Conservation (phyloP, 2,888 invertebrate genomes). For the Desoria tigrina region DNA sequence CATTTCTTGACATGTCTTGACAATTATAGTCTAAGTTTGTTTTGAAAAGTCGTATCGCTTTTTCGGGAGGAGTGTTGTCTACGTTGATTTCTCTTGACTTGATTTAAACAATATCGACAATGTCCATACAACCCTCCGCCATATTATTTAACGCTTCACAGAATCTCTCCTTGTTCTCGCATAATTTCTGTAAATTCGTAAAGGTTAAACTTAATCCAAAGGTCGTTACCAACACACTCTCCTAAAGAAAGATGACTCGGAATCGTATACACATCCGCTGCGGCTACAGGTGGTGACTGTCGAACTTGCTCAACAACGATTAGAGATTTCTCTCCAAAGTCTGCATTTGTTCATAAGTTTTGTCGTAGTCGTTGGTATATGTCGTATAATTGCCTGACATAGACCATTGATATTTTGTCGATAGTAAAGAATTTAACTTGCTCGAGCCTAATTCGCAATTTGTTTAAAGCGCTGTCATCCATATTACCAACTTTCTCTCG, state of each 20-base stretch:
- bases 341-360: too few relatives aligned
- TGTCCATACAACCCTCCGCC: constrained; percentile 31
- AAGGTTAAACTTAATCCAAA: constrained; percentile 28
- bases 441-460: too few relatives aligned
- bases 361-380: too few relatives aligned
- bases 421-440: not conserved
- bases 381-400: not conserved
- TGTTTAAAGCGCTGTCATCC: too few relatives aligned
- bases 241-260: not conserved
- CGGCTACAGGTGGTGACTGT: constrained; percentile 46
- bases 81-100: constrained; percentile 20
- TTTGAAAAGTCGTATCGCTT: constrained; percentile 29
- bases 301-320: too few relatives aligned
- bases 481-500: not conserved
- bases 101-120: constrained; percentile 23
- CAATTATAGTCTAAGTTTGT: too few relatives aligned
- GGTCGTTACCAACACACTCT: not conserved
- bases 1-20: too few relatives aligned
- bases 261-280: constrained; percentile 13
- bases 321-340: too few relatives aligned
- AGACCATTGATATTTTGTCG: not conserved
- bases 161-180: constrained; percentile 44
- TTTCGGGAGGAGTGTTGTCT: constrained; percentile 28
- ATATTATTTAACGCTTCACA: constrained; percentile 38
- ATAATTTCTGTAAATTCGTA: constrained; percentile 41